Conservation (phyloP, 37 sponge, comb jelly and placozoan genomes). For the Diacarnus erythraeanus region DNA sequence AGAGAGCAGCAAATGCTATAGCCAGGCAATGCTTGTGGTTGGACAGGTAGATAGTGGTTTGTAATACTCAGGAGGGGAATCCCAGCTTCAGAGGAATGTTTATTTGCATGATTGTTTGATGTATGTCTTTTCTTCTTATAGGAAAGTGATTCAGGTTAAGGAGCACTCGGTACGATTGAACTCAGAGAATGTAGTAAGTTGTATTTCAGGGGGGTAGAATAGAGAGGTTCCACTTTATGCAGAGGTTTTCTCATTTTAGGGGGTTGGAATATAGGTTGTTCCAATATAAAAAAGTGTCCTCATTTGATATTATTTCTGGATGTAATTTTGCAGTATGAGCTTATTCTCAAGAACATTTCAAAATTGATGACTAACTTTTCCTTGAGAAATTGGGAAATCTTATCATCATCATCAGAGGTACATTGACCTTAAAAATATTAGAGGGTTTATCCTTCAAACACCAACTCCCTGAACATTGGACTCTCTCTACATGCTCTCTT, state of each 20-base stretch:
- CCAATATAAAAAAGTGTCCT: too few species aligned
- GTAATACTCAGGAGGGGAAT: too few species aligned
- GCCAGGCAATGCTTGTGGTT: conserved; percentile 47
- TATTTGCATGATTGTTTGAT: not conserved
- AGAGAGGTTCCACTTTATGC: too few species aligned
- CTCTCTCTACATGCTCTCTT: not conserved
- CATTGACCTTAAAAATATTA: too few species aligned
- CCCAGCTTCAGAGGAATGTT: too few species aligned
- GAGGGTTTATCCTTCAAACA: not conserved
- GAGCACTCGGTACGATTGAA: conserved; percentile 7
- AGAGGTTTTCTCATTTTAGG: too few species aligned
- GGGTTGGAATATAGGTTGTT: too few species aligned
- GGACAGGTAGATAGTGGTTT: conserved; percentile 34
- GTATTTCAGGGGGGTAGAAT: too few species aligned
- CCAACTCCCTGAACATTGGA: not conserved
- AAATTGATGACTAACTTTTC: conserved; percentile 33
- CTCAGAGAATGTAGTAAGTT: conserved; percentile 36
- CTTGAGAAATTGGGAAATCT: not conserved
- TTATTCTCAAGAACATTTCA: conserved; percentile 13
- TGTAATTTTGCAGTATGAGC: conserved; percentile 3
- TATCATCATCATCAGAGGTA: not conserved
- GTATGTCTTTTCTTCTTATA: not conserved
- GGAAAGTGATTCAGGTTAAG: conserved; percentile 25
- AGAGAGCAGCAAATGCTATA: conserved; percentile 46
- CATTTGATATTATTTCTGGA: not conserved